These are phyloP conservation scores for Cheilinus undulatus DNA, from an alignment of 2,113 vertebrate species.

Conservation along the genomic window DNA sequence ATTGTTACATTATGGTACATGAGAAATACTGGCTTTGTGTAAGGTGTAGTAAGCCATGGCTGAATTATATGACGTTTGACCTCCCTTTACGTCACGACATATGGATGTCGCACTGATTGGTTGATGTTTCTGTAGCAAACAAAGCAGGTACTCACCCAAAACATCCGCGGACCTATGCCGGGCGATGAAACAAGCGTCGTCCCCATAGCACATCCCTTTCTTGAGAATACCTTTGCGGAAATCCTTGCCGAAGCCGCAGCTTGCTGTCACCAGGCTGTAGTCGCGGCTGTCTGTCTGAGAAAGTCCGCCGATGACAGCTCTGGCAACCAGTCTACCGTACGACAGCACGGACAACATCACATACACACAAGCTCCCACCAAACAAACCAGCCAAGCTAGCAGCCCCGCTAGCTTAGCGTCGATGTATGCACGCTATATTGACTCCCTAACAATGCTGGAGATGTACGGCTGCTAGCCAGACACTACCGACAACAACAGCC, in stretches of 20 bases:
- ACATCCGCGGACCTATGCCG: constrained; percentile 94
- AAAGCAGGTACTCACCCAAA: constrained; percentile 85
- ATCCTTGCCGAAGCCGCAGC: constrained; percentile 98
- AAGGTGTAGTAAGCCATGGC: not conserved
- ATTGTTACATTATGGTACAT: not conserved
- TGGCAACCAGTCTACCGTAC: constrained; percentile 95
- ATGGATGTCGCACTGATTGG: not conserved
- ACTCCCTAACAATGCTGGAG: constrained; percentile 18
- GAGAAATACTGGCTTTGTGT: too few relatives aligned
- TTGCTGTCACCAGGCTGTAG: constrained; percentile 96
- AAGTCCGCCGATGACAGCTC: constrained; percentile 96
- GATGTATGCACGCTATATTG: constrained; percentile 17
- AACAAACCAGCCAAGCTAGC: constrained; percentile 61
- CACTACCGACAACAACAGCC: too few relatives aligned
- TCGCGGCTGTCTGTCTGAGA: constrained; percentile 96
- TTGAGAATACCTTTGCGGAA: constrained; percentile 97
- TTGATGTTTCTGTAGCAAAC: not conserved
- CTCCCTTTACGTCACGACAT: not conserved
- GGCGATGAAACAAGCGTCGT: constrained; percentile 97
- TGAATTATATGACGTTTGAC: constrained; percentile 24
- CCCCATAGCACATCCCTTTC: constrained; percentile 98
- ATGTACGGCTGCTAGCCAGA: constrained; percentile 6
- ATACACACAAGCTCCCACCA: constrained; percentile 44
- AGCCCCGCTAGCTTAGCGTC: constrained; percentile 56
- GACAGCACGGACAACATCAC: constrained; percentile 98